Conservation (phyloP, 35 echinoderm and acorn worm species). For the Anneissia japonica region DNA sequence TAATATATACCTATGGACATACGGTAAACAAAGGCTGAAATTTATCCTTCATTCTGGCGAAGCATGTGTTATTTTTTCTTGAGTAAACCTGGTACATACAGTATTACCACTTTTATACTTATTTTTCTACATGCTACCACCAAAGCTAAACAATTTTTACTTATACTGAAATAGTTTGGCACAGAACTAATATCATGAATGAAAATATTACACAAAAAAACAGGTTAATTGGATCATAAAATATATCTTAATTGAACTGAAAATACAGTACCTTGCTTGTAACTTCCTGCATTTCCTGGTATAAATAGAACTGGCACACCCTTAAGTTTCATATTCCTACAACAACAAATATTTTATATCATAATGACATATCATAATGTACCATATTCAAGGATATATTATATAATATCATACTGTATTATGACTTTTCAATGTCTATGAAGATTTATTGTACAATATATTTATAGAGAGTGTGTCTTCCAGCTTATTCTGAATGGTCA, state of each 20-base stretch:
- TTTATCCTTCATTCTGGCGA: too few relatives aligned
- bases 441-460: neutral
- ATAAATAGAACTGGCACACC: slow-evolving; percentile 88
- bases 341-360: neutral
- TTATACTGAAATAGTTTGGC: neutral
- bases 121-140: too few relatives aligned
- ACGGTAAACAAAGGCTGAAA: too few relatives aligned
- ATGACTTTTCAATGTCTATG: neutral
- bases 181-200: too few relatives aligned
- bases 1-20: too few relatives aligned
- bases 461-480: neutral
- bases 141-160: neutral
- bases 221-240: too few relatives aligned
- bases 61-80: too few relatives aligned
- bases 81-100: too few relatives aligned
- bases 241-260: too few relatives aligned
- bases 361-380: neutral
- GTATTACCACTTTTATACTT: too few relatives aligned
- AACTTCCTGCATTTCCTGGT: slow-evolving; percentile 93
- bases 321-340: slow-evolving; percentile 56
- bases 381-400: neutral
- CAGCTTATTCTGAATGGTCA: neutral
- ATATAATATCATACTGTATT: neutral
- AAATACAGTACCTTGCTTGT: slow-evolving; percentile 80
- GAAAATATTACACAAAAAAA: too few relatives aligned